Percentiles rank a stretch among this genome's conserved stretches.
Conservation (phyloP, 2,113 vertebrate species). For the Pedionomus torquatus region DNA sequence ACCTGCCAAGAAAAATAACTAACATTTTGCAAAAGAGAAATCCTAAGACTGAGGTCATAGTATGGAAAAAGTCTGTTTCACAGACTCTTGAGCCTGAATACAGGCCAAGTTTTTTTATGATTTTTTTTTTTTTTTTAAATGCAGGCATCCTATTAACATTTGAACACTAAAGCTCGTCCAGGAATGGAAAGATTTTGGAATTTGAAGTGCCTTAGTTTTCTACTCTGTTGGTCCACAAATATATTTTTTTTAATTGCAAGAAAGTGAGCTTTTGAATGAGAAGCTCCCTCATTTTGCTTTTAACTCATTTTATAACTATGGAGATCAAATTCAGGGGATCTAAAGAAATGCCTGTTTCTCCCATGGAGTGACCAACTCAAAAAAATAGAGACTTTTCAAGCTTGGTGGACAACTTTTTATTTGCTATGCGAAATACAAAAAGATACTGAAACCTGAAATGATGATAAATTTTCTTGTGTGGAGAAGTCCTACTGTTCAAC, state of each 20-base stretch:
- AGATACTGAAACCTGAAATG: constrained; percentile 30
- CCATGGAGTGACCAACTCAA: neutral
- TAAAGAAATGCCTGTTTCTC: constrained; percentile 24
- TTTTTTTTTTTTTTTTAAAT: neutral
- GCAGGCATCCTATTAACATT: constrained; percentile 67
- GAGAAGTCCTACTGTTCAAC: constrained; percentile 43
- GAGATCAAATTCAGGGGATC: constrained; percentile 51
- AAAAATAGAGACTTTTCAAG: constrained; percentile 23
- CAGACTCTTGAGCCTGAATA: constrained; percentile 72
- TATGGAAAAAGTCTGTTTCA: constrained; percentile 79
- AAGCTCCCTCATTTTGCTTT: constrained; percentile 39
- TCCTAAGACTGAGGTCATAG: constrained; percentile 76
- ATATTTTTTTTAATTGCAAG: constrained; percentile 36
- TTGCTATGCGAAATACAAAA: constrained; percentile 46
- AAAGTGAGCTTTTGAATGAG: constrained; percentile 10
- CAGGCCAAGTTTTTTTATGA: constrained; percentile 39
- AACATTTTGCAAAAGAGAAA: constrained; percentile 70
- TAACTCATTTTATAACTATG: constrained; percentile 24
- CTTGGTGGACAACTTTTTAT: constrained; percentile 46
- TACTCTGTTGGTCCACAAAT: constrained; percentile 26
- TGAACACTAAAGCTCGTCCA: constrained; percentile 64
- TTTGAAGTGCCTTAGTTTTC: constrained; percentile 48
- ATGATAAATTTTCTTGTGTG: constrained; percentile 53
- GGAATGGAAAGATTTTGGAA: constrained; percentile 74
- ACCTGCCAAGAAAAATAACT: constrained; percentile 74